Evolutionary conservation across 2,797 vertebrate genomes (phyloP), one percentile per base, ranked within the genome.

Genomic region (Garrulus glandarius): DNA sequence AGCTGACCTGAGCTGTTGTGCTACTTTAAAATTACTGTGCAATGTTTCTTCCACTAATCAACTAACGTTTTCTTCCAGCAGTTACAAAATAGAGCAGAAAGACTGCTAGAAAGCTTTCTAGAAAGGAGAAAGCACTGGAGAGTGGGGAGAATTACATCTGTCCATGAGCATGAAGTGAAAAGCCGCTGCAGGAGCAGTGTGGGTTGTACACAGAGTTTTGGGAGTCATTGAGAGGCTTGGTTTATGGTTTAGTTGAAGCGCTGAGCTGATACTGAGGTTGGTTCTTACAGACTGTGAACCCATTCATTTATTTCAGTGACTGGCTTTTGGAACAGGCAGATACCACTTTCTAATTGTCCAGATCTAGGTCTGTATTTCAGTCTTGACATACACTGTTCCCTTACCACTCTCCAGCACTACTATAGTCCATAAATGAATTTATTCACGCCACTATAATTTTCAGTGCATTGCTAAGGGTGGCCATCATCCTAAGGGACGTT

Each of bases 121-220:
- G 43, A 78, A 75, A 75, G 20, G 10, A 23, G 50, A 21, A 85
- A 8, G 15, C 59, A 24, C 20, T 74, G 52, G 21, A 36, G 24
- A 17, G 8, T 23, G 9, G 15, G 29, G 29, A 84, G 16, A 41
- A 8, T 63, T 82, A 23, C 6, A 14, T 79, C 32, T 26, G 47
- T 41, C 36, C 67, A 32, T 47, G 44, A 72, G 3, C 0, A 0
- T 52, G n/a, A 83, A 77, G 34, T 0, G 0, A 64, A 61, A 29
- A 87, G 32, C n/a, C 41, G 47, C 52, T 55, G 49, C 59, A 79
- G 60, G 36, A 80, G 56, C 41, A 60, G n/a, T 10, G 6, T 0
- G 1, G 29, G 50, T 65, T 65, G 24, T 49, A 29, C 11, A 1
- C 24, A 32, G n/a, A 49, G 21, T 55, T 92, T 87, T 60, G 56